Evolutionary conservation across 2,797 vertebrate species (phyloP), one percentile per base, ranked within the genome.

Genomic region (Enteromius argenteus): DNA sequence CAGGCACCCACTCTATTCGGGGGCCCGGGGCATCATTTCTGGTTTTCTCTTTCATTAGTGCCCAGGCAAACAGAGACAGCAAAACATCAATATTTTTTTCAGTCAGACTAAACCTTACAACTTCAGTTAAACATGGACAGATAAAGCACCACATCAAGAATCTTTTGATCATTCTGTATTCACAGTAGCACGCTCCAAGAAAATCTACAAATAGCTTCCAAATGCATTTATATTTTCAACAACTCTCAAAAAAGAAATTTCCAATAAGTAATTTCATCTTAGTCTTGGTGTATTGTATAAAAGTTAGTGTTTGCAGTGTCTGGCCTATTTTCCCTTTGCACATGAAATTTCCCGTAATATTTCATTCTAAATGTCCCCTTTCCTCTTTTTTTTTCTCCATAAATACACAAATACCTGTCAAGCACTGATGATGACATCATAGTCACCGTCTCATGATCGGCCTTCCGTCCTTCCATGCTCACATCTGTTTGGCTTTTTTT

Each of bases 391-490:
- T 72, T 6, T 14, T 72, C 37, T 37, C 67, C 8, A 68, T 84
- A 84, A 75, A 80, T 46, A 75, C 42, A 85, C 71, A 75, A 74
- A 85, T 46, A 85, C 39, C 37, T 37, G 32, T 73, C 32, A 66
- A 35, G n/a, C 23, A 0, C 49, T 81, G 27, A 68, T 75, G 71
- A 67, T 73, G 78, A 71, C 64, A 84, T 78, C 81, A 75, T 37
- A 71, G n/a, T 83, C 80, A 81, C 30, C 11, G 79, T 58, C 30
- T 46, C 6, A 13, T 51, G 42, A n/a, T 46, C 21, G 19, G 13
- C 80, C 77, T 77, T 69, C 66, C n/a, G 49, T 68, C 66, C 35
- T 4, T 37, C n/a, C 10, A 30, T 9, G 1, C 76, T 79, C 67
- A 62, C 76, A 72, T 79, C 69, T 79, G 53, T 67, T 53, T 39